A percentile compares a stretch with the other conserved stretches of the same genome.
Evolutionary conservation across 1,140 invertebrate species (phyloP).

Genomic region (Drosophila nebulosa): DNA sequence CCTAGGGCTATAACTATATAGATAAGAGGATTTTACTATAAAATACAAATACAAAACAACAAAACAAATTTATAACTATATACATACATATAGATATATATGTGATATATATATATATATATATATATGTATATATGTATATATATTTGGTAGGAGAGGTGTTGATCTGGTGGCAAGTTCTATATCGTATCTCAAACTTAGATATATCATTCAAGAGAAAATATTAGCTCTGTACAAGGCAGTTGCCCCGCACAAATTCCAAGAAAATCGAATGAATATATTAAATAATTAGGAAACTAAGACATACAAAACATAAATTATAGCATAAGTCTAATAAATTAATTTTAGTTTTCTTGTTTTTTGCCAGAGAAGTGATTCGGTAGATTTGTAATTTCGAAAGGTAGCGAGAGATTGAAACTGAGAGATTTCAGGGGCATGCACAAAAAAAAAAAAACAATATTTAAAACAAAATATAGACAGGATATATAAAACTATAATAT

Average conservation of each 20-base stretch:
- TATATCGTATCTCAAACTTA: constrained; percentile 44
- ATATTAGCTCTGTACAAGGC: constrained; percentile 23
- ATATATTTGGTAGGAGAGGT: constrained; percentile 73
- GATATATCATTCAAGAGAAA: constrained; percentile 53
- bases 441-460: neutral
- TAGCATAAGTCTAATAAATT: constrained; percentile 2
- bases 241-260: constrained; percentile 47
- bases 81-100: constrained; percentile 35
- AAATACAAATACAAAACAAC: constrained; percentile 56
- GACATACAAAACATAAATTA: constrained; percentile 51
- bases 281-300: constrained; percentile 25
- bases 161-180: constrained; percentile 78
- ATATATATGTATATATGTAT: constrained; percentile 27
- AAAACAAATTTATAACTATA: constrained; percentile 58
- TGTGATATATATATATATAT: constrained; percentile 14
- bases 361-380: neutral
- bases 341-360: constrained; percentile 12
- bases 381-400: constrained; percentile 5
- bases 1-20: constrained; percentile 47
- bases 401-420: neutral
- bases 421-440: neutral
- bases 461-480: no score
- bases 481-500: constrained; percentile 33
- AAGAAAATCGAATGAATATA: constrained; percentile 32
- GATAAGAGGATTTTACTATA: constrained; percentile 34